phyloP scores from a whole-genome alignment of 2,888 invertebrate species.

The Hyposoter didymator region DNA sequence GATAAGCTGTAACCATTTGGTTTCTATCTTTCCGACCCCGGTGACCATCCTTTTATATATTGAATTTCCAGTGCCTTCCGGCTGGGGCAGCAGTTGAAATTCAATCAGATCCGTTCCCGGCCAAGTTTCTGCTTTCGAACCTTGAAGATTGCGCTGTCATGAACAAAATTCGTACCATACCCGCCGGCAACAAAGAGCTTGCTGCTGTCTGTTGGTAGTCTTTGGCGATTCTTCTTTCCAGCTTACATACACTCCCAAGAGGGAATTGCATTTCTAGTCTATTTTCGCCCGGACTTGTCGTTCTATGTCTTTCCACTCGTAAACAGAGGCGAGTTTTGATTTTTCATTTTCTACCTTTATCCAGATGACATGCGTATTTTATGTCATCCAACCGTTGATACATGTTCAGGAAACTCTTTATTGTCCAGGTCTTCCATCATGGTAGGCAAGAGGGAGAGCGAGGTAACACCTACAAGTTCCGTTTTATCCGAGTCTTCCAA shows the following conservation, averaged over 20 bases:
- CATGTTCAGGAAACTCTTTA: conserved; percentile 13
- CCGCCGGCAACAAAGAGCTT: conserved; percentile 56
- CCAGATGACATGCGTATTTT: conserved; percentile 45
- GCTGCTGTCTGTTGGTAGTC: conserved; percentile 40
- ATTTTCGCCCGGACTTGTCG: conserved; percentile 65
- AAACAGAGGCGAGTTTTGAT: neutral
- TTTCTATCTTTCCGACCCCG: conserved; percentile 35
- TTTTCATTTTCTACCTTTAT: conserved; percentile 29
- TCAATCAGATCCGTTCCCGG: conserved; percentile 63
- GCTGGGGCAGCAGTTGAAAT: conserved; percentile 56
- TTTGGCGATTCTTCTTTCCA: conserved; percentile 64
- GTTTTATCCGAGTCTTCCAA: conserved; percentile 52
- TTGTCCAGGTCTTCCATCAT: conserved; percentile 13
- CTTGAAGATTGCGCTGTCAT: conserved; percentile 73
- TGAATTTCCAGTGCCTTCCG: conserved; percentile 51
- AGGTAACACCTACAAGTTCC: conserved; percentile 30
- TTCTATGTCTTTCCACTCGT: conserved; percentile 49
- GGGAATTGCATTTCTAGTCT: conserved; percentile 69
- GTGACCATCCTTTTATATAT: conserved; percentile 52
- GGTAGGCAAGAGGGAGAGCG: neutral
- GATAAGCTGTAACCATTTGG: conserved; percentile 44
- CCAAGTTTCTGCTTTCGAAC: conserved; percentile 65
- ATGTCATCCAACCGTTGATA: conserved; percentile 18
- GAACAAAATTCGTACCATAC: conserved; percentile 69
- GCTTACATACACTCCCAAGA: conserved; percentile 46